Evolutionary conservation across 2,113 vertebrate genomes (phyloP), one percentile per base, ranked within the genome.

Genomic region (Phaetusa simplex): DNA sequence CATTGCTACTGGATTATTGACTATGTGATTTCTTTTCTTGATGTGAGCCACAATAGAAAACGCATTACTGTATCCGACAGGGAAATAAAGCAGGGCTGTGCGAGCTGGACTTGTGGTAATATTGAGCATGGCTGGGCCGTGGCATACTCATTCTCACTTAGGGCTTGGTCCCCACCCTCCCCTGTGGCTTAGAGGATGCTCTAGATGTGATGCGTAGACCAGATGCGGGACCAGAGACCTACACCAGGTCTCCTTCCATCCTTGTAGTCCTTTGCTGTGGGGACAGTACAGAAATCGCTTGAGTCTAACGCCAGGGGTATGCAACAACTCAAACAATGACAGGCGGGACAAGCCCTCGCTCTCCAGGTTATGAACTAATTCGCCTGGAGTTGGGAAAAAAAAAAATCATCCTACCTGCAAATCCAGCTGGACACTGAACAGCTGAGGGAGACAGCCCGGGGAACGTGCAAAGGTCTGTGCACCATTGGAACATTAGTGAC

Each of bases 11-110:
- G 80, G 47, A 49, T 96, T 96, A 95, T 88, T 74, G 86, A 88
- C 90, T 71, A 24, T 69, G 64, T 73, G 59, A 86, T 95, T 93
- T 90, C 49, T 91, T 76, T 90, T 73, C 64, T 88, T 81, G 47
- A 50, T 88, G 82, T 22, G 53, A 85, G 17, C n/a, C 34, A 69
- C 69, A 88, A 52, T 59, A 86, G 90, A 82, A 71, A 90, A 88
- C 26, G 38, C 52, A 78, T 81, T 92, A 50, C 59, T 71, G 29
- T 59, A 61, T 34, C 43, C 65, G 86, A 21, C 29, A 84, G 72
- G 74, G 80, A 83, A 74, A 88, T 86, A 92, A 90, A 90, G 67
- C 58, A 90, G 38, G 22, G 38, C n/a, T 58, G 4, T 55, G 29
- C 42, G 29, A 34, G 14, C 80, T 82, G 29, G 45, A 45, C 55